Conservation (phyloP, 1,140 invertebrate genomes). For the Diabrotica undecimpunctata region DNA sequence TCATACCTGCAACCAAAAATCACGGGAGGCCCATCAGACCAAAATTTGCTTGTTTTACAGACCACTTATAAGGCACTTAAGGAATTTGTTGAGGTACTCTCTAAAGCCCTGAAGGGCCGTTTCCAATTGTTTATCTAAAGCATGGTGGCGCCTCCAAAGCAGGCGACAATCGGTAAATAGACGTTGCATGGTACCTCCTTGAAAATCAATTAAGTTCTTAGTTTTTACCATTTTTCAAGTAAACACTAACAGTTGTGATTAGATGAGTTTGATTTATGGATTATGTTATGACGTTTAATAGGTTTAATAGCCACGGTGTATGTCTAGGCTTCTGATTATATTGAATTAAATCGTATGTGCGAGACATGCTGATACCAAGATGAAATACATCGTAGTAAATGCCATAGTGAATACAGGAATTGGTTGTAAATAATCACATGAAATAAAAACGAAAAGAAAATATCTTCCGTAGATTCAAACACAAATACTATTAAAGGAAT, state of each 20-base stretch:
- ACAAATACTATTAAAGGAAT: too few species aligned
- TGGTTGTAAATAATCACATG: too few species aligned
- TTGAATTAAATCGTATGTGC: too few species aligned
- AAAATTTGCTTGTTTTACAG: slow-evolving; percentile 16
- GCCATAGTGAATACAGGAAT: too few species aligned
- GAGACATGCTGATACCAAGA: too few species aligned
- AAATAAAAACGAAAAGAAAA: too few species aligned
- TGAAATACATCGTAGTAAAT: too few species aligned
- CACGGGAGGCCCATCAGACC: slow-evolving; percentile 12
- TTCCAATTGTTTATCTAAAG: slow-evolving; percentile 24
- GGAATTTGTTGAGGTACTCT: slow-evolving; percentile 4
- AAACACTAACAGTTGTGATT: background rate
- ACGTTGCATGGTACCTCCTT: background rate
- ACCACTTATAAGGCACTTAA: slow-evolving; percentile 16
- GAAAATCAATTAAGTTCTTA: background rate
- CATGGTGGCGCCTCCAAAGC: slow-evolving; percentile 14
- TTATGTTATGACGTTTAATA: too few species aligned
- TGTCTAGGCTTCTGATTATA: too few species aligned
- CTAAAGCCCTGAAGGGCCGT: slow-evolving; percentile 8
- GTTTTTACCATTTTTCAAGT: background rate
- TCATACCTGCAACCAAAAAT: background rate
- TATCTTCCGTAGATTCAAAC: too few species aligned
- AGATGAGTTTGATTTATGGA: background rate
- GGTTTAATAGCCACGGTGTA: too few species aligned
- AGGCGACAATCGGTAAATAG: slow-evolving; percentile 1